Evolutionary conservation across 1,140 invertebrate genomes (phyloP).

Genomic region (Gonioctena quinquepunctata): DNA sequence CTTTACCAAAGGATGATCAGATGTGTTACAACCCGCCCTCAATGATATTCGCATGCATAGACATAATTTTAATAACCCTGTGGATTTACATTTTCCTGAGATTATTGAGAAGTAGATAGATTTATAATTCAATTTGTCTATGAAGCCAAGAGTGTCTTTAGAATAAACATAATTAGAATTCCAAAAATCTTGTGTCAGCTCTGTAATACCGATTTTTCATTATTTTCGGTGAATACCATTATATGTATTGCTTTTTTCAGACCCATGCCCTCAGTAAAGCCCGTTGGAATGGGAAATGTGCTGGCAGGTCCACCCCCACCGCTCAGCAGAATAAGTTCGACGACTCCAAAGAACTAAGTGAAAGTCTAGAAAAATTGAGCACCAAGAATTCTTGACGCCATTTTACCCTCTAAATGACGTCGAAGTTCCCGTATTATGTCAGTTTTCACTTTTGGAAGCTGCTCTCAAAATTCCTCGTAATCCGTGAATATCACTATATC

Average conservation of each 20-base stretch:
- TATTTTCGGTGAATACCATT: neutral
- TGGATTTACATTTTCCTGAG: too few relatives aligned
- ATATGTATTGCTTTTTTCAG: conserved; percentile 58
- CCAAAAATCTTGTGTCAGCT: neutral
- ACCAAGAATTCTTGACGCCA: conserved; percentile 54
- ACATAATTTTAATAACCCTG: too few relatives aligned
- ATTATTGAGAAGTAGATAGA: too few relatives aligned
- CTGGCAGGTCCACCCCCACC: conserved; percentile 43
- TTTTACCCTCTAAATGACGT: conserved; percentile 45
- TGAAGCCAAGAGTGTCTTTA: too few relatives aligned
- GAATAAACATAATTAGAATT: too few relatives aligned
- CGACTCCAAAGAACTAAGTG: conserved; percentile 57
- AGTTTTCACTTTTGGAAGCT: neutral
- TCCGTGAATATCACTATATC: neutral
- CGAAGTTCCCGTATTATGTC: neutral
- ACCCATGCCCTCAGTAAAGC: conserved; percentile 76
- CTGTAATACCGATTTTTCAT: neutral
- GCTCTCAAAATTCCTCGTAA: neutral
- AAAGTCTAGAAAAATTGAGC: conserved; percentile 59
- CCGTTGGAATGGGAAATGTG: conserved; percentile 72
- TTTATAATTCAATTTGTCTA: too few relatives aligned
- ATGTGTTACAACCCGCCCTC: too few relatives aligned
- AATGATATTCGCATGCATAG: too few relatives aligned
- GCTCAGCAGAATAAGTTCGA: conserved; percentile 13
- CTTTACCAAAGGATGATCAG: too few relatives aligned